These are phyloP conservation scores for Cossypha caffra DNA, from an alignment of 2,797 vertebrate genomes.

Conservation along the genomic window DNA sequence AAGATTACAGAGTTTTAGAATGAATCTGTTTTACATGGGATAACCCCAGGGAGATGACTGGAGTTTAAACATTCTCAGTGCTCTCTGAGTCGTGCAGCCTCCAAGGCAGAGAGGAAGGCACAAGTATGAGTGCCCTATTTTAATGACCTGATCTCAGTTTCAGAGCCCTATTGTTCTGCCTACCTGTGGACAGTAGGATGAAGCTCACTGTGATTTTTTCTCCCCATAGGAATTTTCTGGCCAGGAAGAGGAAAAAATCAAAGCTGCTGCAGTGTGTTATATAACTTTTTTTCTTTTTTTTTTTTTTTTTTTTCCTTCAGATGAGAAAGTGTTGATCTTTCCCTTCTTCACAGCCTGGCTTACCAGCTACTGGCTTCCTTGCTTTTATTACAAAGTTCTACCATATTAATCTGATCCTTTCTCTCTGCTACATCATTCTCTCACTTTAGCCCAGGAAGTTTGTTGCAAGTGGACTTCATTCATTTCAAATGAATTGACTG, in stretches of 20 bases:
- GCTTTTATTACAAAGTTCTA: slow-evolving; percentile 45
- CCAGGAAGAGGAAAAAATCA: neutral
- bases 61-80: neutral
- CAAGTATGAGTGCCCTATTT: neutral
- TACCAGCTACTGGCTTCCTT: slow-evolving; percentile 36
- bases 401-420: slow-evolving; percentile 56
- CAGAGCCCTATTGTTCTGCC: neutral
- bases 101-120: neutral
- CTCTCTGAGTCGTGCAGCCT: neutral
- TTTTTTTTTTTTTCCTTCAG: neutral
- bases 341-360: slow-evolving; percentile 26
- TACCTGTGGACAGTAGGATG: neutral
- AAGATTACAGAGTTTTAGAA: neutral
- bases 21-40: neutral
- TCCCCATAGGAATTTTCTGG: neutral
- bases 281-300: neutral
- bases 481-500: slow-evolving; percentile 45
- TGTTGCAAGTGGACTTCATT: slow-evolving; percentile 9
- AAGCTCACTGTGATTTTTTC: neutral
- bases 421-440: slow-evolving; percentile 25
- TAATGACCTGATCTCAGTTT: neutral
- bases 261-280: neutral
- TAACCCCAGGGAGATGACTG: neutral
- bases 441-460: slow-evolving; percentile 29
- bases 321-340: slow-evolving; percentile 8